Base-by-base conservation (phyloP, 2,888 invertebrate species). In the Diarsia rubi region DNA sequence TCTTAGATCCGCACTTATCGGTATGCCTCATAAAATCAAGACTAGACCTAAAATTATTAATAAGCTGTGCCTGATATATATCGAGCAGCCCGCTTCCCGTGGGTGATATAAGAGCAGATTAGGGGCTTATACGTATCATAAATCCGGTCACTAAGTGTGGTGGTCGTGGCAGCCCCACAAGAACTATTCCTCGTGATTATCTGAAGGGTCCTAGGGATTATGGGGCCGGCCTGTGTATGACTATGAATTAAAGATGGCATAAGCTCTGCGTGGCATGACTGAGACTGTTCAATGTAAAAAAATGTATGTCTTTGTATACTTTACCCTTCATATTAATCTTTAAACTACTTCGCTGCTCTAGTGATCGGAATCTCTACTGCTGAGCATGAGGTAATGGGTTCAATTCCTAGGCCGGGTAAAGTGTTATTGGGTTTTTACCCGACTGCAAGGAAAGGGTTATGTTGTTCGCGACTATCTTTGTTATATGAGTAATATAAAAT, bases 151-250 rank as follows among this genome's bases (percentile, higher is more conserved):
- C 52, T 63, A 69, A 79, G 69, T 69, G 66, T 69, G 63, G 73
- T 83, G 81, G 69, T 79, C 64, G 63, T 73, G 81, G 83, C 79
- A 79, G 73, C 59, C 66, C 65, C 72, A 66, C 31, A 57, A 69
- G 83, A 83, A 79, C 73, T 54, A 83, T 73, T 69, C 52, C 66
- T 78, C 52, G 66, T 83, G 66, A 83, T 83, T 83, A 83, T 83
- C 62, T 83, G 47, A 79, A 81, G 79, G 83, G 65, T 69, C n/a
- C 69, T 66, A 21, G 21, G 52, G 31, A 31, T 44, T 27, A 6
- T 37, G 24, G 24, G 47, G 59, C 11, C 45, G 19, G 71, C 44
- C 19, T 59, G 42, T 59, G 37, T 75, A n/a, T 69, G n/a, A 69
- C 42, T 57, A 31, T 79, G 65, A 83, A 73, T 83, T 62, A 69